Evolutionary conservation across 2,888 invertebrate species (phyloP).

Genomic region (Ceramica pisi): DNA sequence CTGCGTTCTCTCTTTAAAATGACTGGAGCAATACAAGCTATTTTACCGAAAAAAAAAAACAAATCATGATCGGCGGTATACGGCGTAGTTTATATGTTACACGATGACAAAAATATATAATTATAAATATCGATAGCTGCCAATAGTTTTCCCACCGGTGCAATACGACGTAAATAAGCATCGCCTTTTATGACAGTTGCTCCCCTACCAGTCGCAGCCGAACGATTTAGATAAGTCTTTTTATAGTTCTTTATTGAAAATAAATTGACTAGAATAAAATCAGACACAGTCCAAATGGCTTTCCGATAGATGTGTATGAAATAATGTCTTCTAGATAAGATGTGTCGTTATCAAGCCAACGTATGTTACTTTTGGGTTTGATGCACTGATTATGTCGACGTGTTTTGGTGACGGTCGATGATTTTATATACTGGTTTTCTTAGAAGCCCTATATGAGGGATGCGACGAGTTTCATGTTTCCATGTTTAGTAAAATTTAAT

Average conservation of each 20-base stretch:
- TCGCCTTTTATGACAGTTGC: slow-evolving; percentile 86
- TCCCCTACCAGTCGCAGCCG: slow-evolving; percentile 84
- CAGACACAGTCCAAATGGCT: slow-evolving; percentile 89
- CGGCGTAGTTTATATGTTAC: not conserved
- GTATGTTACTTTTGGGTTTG: slow-evolving; percentile 74
- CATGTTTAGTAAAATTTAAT: slow-evolving; percentile 4
- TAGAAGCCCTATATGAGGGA: not conserved
- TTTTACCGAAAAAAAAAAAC: not conserved
- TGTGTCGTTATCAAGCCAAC: slow-evolving; percentile 79
- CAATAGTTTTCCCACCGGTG: slow-evolving; percentile 76
- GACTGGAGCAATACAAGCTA: not conserved
- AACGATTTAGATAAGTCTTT: slow-evolving; percentile 91
- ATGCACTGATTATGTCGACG: slow-evolving; percentile 70
- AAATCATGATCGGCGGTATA: not conserved
- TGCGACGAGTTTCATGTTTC: not conserved
- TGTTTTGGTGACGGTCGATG: slow-evolving; percentile 65
- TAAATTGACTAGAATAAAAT: slow-evolving; percentile 91
- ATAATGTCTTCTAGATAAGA: slow-evolving; percentile 88
- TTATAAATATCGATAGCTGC: slow-evolving; percentile 37
- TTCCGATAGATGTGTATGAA: slow-evolving; percentile 90
- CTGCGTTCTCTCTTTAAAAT: not conserved
- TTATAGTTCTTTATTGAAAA: slow-evolving; percentile 91
- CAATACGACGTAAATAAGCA: slow-evolving; percentile 86
- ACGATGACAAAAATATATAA: slow-evolving; percentile 14
- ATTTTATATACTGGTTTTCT: not conserved